Evolutionary conservation across 1,140 invertebrate species (phyloP).

Genomic region (Macrotrachela quadricornifera): DNA sequence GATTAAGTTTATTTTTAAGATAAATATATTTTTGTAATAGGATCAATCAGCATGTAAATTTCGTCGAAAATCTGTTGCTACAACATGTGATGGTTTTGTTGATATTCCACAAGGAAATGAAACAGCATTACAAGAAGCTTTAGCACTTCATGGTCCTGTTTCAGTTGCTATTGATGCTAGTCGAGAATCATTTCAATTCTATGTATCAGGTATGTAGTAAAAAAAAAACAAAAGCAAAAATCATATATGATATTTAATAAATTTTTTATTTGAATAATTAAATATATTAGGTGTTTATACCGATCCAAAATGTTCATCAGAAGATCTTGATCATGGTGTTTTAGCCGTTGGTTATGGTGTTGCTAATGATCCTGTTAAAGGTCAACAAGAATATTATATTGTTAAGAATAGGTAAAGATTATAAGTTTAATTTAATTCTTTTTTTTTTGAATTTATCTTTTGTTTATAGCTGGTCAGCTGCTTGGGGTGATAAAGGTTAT

Average conservation of each 20-base stretch:
- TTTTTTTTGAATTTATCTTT: not conserved
- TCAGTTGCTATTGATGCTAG: slow-evolving; percentile 65
- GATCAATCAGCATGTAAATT: slow-evolving; percentile 2
- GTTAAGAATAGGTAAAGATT: not conserved
- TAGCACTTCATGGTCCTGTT: slow-evolving; percentile 60
- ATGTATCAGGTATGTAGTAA: slow-evolving; percentile 20
- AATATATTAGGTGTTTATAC: slow-evolving; percentile 38
- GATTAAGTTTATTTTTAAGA: slow-evolving; percentile 23
- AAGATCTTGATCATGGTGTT: slow-evolving; percentile 64
- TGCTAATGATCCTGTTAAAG: too few relatives aligned
- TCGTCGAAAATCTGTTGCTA: slow-evolving; percentile 10
- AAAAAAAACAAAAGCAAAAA: too few relatives aligned
- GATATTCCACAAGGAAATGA: slow-evolving; percentile 16
- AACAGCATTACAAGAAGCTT: slow-evolving; percentile 22
- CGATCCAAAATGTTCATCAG: slow-evolving; percentile 43
- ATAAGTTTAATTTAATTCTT: too few relatives aligned
- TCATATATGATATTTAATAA: too few relatives aligned
- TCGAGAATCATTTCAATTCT: slow-evolving; percentile 49
- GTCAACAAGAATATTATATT: slow-evolving; percentile 12
- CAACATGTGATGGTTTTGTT: slow-evolving; percentile 13
- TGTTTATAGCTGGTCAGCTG: not conserved
- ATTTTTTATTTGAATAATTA: too few relatives aligned
- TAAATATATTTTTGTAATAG: not conserved
- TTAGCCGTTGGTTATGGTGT: slow-evolving; percentile 60
- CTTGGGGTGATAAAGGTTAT: slow-evolving; percentile 49